Base-by-base conservation (phyloP, 2,888 invertebrate genomes). In the Cerceris ruficornis region DNA sequence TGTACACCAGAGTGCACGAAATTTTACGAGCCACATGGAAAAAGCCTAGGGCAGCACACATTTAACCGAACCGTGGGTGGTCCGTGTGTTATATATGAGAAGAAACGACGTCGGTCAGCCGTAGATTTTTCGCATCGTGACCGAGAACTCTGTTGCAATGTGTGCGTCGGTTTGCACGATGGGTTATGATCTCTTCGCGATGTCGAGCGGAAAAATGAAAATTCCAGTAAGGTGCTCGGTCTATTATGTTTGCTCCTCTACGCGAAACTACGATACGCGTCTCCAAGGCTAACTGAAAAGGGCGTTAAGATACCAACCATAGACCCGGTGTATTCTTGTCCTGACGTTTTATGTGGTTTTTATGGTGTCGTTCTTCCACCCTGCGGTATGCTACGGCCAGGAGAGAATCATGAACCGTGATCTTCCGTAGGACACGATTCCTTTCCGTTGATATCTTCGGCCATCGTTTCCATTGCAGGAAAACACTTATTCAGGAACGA, bases 171-270 rank as follows among this genome's bases (percentile, higher is more conserved):
- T 61, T 28, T 50, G 69, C 70, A 60, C 71, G 79, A 46, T 60
- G 69, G 81, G 84, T 86, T 87, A 88, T 88, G 88, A 89, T 90
- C 88, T 87, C 28, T 88, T 87, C 86, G 75, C 78, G 84, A 88
- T 88, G 87, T 88, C 88, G 86, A 90, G 87, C 87, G 88, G 90
- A 90, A 90, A 88, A 88, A 90, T 89, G 90, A 88, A 89, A 90
- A 90, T 90, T 90, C 88, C 84, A 82, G 83, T 80, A 82, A 28
- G 83, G 80, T 81, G 82, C 85, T 82, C 70, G 86, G 82, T 85
- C 88, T 86, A 87, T 87, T 88, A 87, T 88, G 85, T 86, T 81
- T 68, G 75, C 75, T 71, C 80, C 75, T 77, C 69, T 70, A 80
- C 70, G 74, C 71, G 75, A 62, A 80, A 57, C 81, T 77, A 75